Evolutionary conservation across 2,113 vertebrate genomes (phyloP).

Genomic region (Ictalurus punctatus): DNA sequence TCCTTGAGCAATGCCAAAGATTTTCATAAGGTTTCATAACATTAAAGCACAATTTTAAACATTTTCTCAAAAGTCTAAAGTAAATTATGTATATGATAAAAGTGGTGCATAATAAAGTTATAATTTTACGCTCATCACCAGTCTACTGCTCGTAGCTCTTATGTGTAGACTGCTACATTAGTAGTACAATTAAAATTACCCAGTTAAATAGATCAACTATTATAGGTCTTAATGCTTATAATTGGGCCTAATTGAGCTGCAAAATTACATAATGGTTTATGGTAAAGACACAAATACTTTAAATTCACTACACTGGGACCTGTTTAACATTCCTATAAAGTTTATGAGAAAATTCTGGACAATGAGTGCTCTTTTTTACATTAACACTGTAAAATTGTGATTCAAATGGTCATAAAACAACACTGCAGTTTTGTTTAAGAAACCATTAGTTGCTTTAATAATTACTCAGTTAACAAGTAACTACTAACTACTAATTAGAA

Average conservation of each 20-base stretch:
- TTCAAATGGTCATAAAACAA: background rate
- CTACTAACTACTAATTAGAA: background rate
- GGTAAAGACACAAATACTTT: background rate
- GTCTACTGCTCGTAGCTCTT: background rate
- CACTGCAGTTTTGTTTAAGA: background rate
- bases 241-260: background rate
- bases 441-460: background rate
- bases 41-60: background rate
- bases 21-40: background rate
- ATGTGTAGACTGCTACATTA: background rate
- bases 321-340: background rate
- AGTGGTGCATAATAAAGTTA: background rate
- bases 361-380: background rate
- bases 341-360: background rate
- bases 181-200: background rate
- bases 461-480: background rate
- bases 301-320: background rate
- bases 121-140: background rate
- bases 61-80: background rate
- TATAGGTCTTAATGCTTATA: background rate
- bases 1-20: conserved; percentile 3
- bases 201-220: background rate
- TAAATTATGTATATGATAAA: background rate
- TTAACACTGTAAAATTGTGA: background rate
- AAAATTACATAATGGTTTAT: background rate